Conservation (phyloP, 1,140 invertebrate genomes). For the Drosophila nebulosa region DNA sequence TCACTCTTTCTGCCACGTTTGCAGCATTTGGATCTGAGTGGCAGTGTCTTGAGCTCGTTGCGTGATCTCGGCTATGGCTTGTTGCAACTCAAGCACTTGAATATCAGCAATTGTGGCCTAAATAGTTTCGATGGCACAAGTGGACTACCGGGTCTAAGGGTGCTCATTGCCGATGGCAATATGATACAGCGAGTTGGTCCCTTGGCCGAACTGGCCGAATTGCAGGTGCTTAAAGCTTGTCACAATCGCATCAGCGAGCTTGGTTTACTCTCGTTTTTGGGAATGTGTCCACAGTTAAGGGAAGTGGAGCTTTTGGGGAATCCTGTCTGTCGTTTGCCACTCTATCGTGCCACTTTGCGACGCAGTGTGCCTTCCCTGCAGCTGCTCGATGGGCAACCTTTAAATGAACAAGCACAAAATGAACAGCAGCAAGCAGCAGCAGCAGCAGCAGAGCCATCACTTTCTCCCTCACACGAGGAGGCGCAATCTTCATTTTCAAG, state of each 20-base stretch:
- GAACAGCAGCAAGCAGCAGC: not conserved
- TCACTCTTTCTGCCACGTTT: constrained; percentile 84
- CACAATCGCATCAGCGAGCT: constrained; percentile 81
- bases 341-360: constrained; percentile 78
- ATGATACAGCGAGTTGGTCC: constrained; percentile 83
- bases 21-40: constrained; percentile 84
- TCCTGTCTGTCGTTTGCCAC: constrained; percentile 67
- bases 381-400: constrained; percentile 76
- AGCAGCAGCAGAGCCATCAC: not conserved
- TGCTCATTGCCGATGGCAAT: constrained; percentile 85
- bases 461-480: constrained; percentile 21
- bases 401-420: no score
- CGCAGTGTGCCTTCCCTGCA: constrained; percentile 78
- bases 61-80: constrained; percentile 86
- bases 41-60: constrained; percentile 84
- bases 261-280: constrained; percentile 80
- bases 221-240: constrained; percentile 56
- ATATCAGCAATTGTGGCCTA: constrained; percentile 85
- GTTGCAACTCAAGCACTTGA: constrained; percentile 83
- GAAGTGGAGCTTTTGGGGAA: constrained; percentile 81
- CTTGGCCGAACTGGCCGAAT: constrained; percentile 78
- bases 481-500: constrained; percentile 55
- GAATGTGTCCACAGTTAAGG: constrained; percentile 78
- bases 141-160: constrained; percentile 83
- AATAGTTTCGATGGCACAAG: constrained; percentile 85